A percentile compares a stretch with the other conserved stretches of the same genome.
Conservation (phyloP, 2,888 invertebrate species). For the Eristalis intricaria region DNA sequence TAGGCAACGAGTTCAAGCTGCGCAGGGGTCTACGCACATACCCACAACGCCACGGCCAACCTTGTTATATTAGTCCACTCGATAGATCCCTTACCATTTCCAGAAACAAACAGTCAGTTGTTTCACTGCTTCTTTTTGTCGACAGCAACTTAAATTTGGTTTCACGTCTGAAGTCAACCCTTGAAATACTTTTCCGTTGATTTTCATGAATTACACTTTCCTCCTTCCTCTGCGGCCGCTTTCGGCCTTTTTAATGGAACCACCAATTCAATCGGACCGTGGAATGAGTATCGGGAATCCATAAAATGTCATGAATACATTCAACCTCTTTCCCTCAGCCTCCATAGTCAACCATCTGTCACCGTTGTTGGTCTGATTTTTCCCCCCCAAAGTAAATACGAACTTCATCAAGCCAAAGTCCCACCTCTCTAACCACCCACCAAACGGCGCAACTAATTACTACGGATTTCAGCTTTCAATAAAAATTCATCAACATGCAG, state of each 20-base stretch:
- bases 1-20: too few relatives aligned
- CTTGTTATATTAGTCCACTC: too few relatives aligned
- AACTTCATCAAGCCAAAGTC: background rate
- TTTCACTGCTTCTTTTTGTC: too few relatives aligned
- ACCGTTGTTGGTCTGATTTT: background rate
- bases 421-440: background rate
- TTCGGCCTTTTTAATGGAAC: background rate
- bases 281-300: background rate
- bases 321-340: background rate
- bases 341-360: background rate
- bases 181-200: too few relatives aligned
- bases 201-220: too few relatives aligned
- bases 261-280: background rate
- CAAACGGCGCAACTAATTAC: slow-evolving; percentile 18
- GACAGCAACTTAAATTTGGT: too few relatives aligned
- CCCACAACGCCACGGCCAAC: too few relatives aligned
- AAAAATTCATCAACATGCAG: slow-evolving; percentile 6
- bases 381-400: background rate
- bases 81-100: too few relatives aligned
- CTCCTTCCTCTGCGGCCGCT: too few relatives aligned
- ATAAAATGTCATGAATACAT: background rate
- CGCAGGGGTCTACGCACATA: too few relatives aligned
- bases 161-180: too few relatives aligned
- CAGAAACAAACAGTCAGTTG: too few relatives aligned
- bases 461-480: background rate